Percentiles rank a stretch among this genome's conserved stretches.
Evolutionary conservation across 2,113 vertebrate species (phyloP).

Genomic region (Tachycineta bicolor): DNA sequence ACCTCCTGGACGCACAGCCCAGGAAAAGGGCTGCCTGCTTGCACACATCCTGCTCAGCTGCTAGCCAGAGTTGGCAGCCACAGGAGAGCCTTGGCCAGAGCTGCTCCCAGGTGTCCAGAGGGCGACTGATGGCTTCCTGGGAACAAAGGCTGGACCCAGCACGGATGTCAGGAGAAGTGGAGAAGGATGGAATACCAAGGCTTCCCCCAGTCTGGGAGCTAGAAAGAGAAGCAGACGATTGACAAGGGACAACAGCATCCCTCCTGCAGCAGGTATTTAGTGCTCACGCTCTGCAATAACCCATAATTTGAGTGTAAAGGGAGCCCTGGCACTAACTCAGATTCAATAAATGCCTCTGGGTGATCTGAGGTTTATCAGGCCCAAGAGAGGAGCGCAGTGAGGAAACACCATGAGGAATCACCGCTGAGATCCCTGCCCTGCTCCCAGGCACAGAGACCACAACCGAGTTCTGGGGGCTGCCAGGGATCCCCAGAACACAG

Average conservation of each 20-base stretch:
- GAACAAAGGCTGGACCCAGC: neutral
- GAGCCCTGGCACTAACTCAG: neutral
- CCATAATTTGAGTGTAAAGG: neutral
- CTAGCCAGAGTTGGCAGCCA: neutral
- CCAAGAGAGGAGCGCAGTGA: neutral
- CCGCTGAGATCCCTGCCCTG: accelerated
- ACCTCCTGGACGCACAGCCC: no score
- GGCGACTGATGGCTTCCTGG: neutral
- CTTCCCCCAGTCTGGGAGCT: neutral
- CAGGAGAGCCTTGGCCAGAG: neutral
- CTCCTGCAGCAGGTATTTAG: neutral
- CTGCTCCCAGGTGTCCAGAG: neutral
- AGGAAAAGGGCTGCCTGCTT: neutral
- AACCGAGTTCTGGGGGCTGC: accelerated
- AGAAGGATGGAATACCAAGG: neutral
- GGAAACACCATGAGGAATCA: accelerated
- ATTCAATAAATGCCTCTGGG: neutral
- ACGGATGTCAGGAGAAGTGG: neutral
- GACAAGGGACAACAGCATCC: neutral
- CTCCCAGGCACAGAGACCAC: neutral
- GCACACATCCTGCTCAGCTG: neutral
- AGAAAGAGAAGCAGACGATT: neutral
- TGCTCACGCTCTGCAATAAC: neutral
- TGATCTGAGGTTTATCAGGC: neutral
- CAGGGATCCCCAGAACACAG: neutral